Conservation (phyloP, 2,888 invertebrate genomes). For the Pterostichus niger region DNA sequence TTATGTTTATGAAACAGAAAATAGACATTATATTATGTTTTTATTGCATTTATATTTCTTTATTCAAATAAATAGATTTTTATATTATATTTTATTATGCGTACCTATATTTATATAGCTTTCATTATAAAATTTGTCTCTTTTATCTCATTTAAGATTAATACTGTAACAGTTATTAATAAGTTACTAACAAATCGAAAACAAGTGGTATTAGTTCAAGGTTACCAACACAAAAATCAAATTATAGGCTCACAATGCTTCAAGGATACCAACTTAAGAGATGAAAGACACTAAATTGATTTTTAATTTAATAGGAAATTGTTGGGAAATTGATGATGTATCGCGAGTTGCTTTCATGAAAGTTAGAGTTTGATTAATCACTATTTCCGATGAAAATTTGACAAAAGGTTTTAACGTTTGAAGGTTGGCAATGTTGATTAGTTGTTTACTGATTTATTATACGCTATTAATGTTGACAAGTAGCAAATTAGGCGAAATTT, state of each 20-base stretch:
- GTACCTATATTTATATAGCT: no score
- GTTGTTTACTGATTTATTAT: slow-evolving; percentile 22
- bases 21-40: no score
- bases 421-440: slow-evolving; percentile 21
- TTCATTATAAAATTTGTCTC: no score
- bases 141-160: not conserved
- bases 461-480: not conserved
- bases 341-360: not conserved
- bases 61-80: no score
- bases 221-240: slow-evolving; percentile 24
- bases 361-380: slow-evolving; percentile 32
- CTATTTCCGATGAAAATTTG: slow-evolving; percentile 4
- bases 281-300: slow-evolving; percentile 21
- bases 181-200: slow-evolving; percentile 31
- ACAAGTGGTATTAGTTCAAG: slow-evolving; percentile 29
- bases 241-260: slow-evolving; percentile 11
- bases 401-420: not conserved
- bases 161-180: slow-evolving; percentile 5
- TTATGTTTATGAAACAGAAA: no score
- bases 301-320: slow-evolving; percentile 45
- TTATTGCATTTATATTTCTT: no score
- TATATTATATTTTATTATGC: no score
- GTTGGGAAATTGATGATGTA: slow-evolving; percentile 23
- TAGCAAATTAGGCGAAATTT: slow-evolving; percentile 6
- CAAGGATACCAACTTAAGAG: slow-evolving; percentile 26